phyloP scores from a whole-genome alignment of 2,888 invertebrate species.

The Amphipoea lucens region DNA sequence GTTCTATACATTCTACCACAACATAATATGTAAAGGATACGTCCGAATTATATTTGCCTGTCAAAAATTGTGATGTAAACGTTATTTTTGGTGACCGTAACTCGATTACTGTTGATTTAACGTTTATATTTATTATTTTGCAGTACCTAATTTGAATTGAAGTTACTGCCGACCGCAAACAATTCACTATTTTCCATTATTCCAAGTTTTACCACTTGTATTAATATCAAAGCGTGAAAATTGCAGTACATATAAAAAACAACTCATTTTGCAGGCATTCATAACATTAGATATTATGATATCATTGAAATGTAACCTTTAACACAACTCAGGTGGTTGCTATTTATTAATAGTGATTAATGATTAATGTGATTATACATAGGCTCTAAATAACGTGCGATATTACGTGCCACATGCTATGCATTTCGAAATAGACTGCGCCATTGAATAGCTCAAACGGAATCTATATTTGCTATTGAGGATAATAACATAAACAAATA shows the following conservation, averaged over 20 bases:
- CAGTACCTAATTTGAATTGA: neutral
- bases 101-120: neutral
- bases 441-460: slow-evolving; percentile 1
- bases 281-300: slow-evolving; percentile 35
- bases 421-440: slow-evolving; percentile 25
- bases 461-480: neutral
- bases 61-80: neutral
- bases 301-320: slow-evolving; percentile 51
- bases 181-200: neutral
- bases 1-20: neutral
- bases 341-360: slow-evolving; percentile 41
- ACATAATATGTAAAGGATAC: neutral
- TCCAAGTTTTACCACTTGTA: neutral
- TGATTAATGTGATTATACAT: slow-evolving; percentile 13
- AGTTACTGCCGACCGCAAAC: neutral
- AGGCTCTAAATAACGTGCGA: slow-evolving; percentile 23
- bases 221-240: neutral
- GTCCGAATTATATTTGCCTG: neutral
- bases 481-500: neutral
- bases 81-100: neutral
- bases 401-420: slow-evolving; percentile 19
- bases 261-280: slow-evolving; percentile 23
- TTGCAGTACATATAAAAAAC: neutral
- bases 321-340: slow-evolving; percentile 44
- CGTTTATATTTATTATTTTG: neutral